Evolutionary conservation across 2,888 invertebrate genomes (phyloP).

Genomic region (Orthonychiurus folsomi): DNA sequence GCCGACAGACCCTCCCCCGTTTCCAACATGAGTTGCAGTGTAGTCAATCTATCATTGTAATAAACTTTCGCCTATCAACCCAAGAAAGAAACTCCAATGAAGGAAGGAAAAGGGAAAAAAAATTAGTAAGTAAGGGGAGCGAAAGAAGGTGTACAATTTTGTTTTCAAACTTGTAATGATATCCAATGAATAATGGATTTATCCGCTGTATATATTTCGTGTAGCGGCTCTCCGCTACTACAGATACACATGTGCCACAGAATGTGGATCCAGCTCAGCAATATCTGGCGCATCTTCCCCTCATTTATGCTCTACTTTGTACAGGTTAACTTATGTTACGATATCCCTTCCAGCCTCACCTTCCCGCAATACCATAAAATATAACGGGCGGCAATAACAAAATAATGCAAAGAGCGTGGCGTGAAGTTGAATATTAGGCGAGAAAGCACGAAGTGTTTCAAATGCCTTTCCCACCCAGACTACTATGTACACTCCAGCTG

Average conservation of each 20-base stretch:
- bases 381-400: background rate
- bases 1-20: no score
- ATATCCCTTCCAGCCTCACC: background rate
- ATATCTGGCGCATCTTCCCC: background rate
- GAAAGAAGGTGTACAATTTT: background rate
- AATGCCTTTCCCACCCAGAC: no score
- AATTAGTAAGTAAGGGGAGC: background rate
- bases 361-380: background rate
- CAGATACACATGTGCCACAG: no score
- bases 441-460: no score
- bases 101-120: no score
- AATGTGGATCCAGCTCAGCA: no score
- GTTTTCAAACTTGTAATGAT: constrained; percentile 1
- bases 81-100: no score
- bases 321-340: background rate
- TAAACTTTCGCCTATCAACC: background rate
- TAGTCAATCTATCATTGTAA: background rate
- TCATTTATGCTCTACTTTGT: background rate
- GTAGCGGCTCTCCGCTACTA: background rate
- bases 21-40: no score
- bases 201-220: background rate
- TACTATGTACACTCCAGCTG: no score
- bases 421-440: no score
- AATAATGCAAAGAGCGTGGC: background rate
- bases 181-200: background rate